Conservation (phyloP, 2,888 invertebrate genomes). For the Leucophenga montana region DNA sequence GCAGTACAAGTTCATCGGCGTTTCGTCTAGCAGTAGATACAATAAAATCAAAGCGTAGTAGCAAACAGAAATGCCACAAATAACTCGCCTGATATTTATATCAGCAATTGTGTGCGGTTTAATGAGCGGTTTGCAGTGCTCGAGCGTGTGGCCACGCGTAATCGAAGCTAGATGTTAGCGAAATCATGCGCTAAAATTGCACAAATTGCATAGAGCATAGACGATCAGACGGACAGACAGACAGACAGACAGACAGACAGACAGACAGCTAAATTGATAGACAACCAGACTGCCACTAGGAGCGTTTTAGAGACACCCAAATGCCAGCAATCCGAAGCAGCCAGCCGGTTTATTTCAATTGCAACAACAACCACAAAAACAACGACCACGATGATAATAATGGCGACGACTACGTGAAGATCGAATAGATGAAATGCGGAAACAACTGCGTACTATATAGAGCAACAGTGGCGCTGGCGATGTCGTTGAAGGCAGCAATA, state of each 20-base stretch:
- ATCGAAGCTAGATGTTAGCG: background rate
- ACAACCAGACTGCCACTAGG: too few species aligned
- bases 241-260: background rate
- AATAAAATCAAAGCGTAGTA: constrained; percentile 9
- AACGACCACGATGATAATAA: background rate
- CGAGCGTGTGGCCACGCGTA: constrained; percentile 16
- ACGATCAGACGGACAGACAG: too few species aligned
- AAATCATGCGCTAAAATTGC: constrained; percentile 17
- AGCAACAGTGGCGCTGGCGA: too few species aligned
- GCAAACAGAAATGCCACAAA: constrained; percentile 20
- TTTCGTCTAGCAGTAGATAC: background rate
- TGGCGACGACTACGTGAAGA: constrained; percentile 8
- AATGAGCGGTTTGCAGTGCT: constrained; percentile 8
- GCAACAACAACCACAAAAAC: background rate
- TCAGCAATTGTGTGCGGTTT: background rate
- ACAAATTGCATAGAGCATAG: constrained; percentile 17
- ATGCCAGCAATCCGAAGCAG: background rate
- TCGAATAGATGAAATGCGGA: constrained; percentile 42
- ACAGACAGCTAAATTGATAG: too few species aligned
- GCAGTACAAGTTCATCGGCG: background rate
- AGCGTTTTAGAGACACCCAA: too few species aligned
- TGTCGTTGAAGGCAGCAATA: background rate
- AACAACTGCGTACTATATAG: constrained; percentile 27
- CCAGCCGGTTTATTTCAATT: background rate
- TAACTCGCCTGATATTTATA: constrained; percentile 3